phyloP scores from a whole-genome alignment of 2,113 vertebrate genomes.

The Halcyon senegalensis region DNA sequence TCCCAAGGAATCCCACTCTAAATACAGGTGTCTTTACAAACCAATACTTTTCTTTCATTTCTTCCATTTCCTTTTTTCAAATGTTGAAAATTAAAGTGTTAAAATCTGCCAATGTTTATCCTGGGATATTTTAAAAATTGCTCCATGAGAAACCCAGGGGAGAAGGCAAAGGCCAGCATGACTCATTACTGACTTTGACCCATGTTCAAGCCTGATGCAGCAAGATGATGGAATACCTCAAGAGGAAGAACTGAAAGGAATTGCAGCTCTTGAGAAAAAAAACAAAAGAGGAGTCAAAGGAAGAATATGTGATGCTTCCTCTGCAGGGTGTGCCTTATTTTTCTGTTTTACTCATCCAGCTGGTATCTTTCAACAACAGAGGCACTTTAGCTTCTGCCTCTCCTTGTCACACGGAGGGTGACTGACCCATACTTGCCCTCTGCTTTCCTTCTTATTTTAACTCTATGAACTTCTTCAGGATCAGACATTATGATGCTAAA shows the following conservation, averaged over 20 bases:
- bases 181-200: slow-evolving; percentile 52
- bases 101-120: slow-evolving; percentile 9
- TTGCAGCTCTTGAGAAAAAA: not conserved
- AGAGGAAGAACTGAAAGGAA: slow-evolving; percentile 14
- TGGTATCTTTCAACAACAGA: not conserved
- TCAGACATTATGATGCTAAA: not conserved
- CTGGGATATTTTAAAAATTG: not conserved
- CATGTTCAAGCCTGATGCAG: not conserved
- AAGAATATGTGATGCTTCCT: slow-evolving; percentile 16
- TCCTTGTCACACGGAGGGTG: not conserved
- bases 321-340: slow-evolving; percentile 39
- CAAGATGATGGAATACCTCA: not conserved
- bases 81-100: not conserved
- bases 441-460: not conserved
- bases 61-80: not conserved
- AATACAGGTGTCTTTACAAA: not conserved
- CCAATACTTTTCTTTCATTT: not conserved
- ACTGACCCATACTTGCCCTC: not conserved
- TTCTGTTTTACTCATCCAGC: slow-evolving; percentile 11
- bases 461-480: not conserved
- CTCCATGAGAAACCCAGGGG: slow-evolving; percentile 25
- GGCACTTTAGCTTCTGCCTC: not conserved
- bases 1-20: not conserved
- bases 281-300: not conserved
- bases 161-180: slow-evolving; percentile 3